Percentiles rank a stretch among this genome's conserved stretches.
These are phyloP conservation scores for Onychomys arenicola DNA, from an alignment of 2,797 vertebrate genomes.

Conservation along the genomic window DNA sequence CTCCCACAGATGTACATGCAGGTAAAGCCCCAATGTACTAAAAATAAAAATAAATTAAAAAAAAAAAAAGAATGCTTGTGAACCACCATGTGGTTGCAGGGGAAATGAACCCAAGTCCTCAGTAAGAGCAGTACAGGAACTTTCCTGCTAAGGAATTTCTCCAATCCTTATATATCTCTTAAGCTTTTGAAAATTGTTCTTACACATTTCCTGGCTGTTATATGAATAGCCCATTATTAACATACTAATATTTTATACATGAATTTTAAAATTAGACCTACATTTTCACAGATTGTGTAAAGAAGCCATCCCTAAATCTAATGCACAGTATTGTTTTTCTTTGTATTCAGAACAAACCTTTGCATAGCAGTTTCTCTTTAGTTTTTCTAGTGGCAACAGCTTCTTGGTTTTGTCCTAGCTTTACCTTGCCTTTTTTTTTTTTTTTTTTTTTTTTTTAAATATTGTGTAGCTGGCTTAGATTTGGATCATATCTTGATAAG, in stretches of 20 bases:
- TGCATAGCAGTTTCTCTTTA: not conserved
- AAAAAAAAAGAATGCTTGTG: not conserved
- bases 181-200: constrained; percentile 12
- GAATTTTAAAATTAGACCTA: not conserved
- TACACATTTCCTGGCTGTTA: not conserved
- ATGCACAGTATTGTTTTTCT: not conserved
- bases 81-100: not conserved
- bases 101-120: not conserved
- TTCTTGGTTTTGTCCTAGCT: not conserved
- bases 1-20: too few species aligned
- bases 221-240: constrained; percentile 6
- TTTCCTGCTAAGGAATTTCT: not conserved
- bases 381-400: not conserved
- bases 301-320: not conserved
- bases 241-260: not conserved
- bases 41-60: too few species aligned
- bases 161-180: not conserved
- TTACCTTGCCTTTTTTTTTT: not conserved
- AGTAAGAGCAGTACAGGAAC: not conserved
- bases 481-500: not conserved
- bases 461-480: not conserved
- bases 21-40: too few species aligned
- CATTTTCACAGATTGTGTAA: constrained; percentile 33
- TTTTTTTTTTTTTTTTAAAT: not conserved
- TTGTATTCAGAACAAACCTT: not conserved